phyloP scores from a whole-genome alignment of 1,140 invertebrate genomes.

The Oppia nitens region DNA sequence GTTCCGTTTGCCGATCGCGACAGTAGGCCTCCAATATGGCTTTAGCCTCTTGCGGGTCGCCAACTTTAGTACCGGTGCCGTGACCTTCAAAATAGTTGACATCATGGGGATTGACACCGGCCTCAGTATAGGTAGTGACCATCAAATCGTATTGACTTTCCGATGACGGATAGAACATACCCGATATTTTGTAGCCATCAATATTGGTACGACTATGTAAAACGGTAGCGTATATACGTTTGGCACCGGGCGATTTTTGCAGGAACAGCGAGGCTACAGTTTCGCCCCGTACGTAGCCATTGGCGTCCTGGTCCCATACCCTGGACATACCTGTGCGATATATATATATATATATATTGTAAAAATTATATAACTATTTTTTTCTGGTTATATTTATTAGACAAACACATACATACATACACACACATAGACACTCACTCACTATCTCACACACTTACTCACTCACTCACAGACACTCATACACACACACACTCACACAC shows the following conservation, averaged over 20 bases:
- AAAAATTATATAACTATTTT: no score
- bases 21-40: conserved; percentile 69
- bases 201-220: conserved; percentile 70
- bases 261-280: conserved; percentile 34
- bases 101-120: conserved; percentile 53
- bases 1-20: conserved; percentile 40
- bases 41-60: conserved; percentile 57
- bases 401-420: no score
- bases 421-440: no score
- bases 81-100: conserved; percentile 86
- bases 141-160: conserved; percentile 67
- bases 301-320: conserved; percentile 49
- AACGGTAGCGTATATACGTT: conserved; percentile 35
- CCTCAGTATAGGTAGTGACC: conserved; percentile 62
- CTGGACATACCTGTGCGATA: conserved; percentile 34
- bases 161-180: conserved; percentile 47
- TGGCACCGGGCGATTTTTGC: conserved; percentile 30
- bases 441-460: no score
- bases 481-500: no score
- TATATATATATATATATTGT: no score
- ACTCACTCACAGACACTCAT: no score
- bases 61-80: conserved; percentile 66
- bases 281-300: conserved; percentile 44
- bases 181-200: conserved; percentile 70
- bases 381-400: no score